Evolutionary conservation across 2,797 vertebrate species (phyloP).

Genomic region (Morus bassanus): DNA sequence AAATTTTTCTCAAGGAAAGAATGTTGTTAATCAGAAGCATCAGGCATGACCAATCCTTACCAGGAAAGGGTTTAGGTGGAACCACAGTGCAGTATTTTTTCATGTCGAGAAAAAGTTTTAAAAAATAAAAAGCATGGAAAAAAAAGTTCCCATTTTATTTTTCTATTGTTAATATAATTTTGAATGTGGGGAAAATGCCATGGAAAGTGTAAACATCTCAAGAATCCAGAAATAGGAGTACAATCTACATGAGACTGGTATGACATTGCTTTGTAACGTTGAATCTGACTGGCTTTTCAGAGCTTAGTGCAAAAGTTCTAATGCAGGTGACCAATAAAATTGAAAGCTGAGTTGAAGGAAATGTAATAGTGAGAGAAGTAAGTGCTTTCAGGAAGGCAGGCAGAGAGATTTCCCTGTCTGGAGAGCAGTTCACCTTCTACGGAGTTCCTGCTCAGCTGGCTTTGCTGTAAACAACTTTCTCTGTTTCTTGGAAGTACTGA

Average conservation of each 20-base stretch:
- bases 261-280: not conserved
- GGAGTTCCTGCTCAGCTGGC: not conserved
- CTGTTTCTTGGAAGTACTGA: not conserved
- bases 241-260: not conserved
- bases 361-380: not conserved
- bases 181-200: not conserved
- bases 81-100: not conserved
- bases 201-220: not conserved
- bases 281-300: not conserved
- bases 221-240: not conserved
- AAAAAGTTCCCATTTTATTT: not conserved
- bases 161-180: not conserved
- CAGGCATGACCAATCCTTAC: conserved; percentile 31
- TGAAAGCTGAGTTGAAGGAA: not conserved
- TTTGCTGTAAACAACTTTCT: not conserved
- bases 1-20: conserved; percentile 26
- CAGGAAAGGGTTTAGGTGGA: conserved; percentile 21
- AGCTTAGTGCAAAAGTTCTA: not conserved
- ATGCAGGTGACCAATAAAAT: not conserved
- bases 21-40: conserved; percentile 53
- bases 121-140: not conserved
- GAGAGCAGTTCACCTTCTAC: not conserved
- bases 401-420: not conserved
- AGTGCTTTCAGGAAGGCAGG: not conserved
- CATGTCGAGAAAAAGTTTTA: not conserved